Percentiles rank a stretch among this genome's conserved stretches.
Conservation (phyloP, 2,797 vertebrate genomes). For the Fratercula arctica region DNA sequence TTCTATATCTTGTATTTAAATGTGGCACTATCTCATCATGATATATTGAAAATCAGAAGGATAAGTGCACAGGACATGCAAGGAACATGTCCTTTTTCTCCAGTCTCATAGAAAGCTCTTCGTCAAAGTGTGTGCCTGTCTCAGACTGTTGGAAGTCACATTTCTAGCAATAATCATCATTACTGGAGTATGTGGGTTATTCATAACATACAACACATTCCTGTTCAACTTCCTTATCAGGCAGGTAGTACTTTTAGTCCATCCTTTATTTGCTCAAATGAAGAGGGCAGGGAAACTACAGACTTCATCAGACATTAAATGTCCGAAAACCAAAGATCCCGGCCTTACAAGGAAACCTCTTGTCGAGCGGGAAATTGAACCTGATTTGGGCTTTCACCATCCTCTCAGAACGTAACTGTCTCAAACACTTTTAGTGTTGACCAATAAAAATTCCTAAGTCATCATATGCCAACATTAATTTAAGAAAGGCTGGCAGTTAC, state of each 20-base stretch:
- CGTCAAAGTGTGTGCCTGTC: rapidly evolving
- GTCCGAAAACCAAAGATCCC: neutral
- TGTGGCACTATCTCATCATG: neutral
- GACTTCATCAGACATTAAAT: neutral
- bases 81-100: neutral
- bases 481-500: neutral
- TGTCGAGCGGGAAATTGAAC: neutral
- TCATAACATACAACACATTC: rapidly evolving
- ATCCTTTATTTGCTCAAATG: neutral
- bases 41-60: neutral
- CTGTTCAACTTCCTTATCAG: neutral
- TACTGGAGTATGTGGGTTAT: neutral
- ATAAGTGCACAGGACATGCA: neutral
- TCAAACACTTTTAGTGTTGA: neutral
- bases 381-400: neutral
- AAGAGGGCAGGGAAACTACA: neutral
- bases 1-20: neutral
- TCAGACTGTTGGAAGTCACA: neutral
- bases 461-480: rapidly evolving
- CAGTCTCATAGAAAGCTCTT: neutral
- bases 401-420: neutral
- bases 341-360: neutral
- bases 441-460: neutral
- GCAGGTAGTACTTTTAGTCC: neutral
- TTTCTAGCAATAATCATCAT: neutral